Base-by-base conservation (phyloP, 2,888 invertebrate genomes). In the Tinea pellionella region DNA sequence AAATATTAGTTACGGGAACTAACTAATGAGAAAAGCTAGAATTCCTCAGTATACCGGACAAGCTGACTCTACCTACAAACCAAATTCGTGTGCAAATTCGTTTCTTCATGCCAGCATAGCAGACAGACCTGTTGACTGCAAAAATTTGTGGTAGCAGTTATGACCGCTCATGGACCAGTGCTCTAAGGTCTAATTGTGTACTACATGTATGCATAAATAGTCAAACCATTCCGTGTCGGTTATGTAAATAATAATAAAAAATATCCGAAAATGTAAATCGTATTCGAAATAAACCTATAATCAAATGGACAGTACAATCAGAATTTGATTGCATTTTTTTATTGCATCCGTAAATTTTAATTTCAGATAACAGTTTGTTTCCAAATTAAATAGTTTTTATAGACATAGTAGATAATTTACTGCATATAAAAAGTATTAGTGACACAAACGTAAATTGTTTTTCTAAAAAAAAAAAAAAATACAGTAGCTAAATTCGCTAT, bases 301-400 rank as follows among this genome's bases (percentile, higher is more conserved):
- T 37, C 51, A 60, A 60, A 60, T 51, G 61, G 63, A 64, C 63
- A 62, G 61, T 64, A 67, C 69, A 73, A 73, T 74, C 68, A 69
- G 68, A 72, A 78, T 68, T 73, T 74, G 71, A 71, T 69, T 69
- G 66, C 65, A 61, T 64, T 59, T 65, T 75, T 80, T 81, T 80
- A 82, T 78, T 75, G 70, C 74, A 63, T 63, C 63, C 61, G 65
- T 71, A 67, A 67, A 62, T 71, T 74, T 76, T 71, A 75, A 77
- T 80, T 79, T 75, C 72, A 75, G 77, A 75, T 77, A 72, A 65
- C 53, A 53, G n/a, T n/a, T 15, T 47, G 47, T n/a, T 47, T 47
- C n/a, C n/a, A 42, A 4, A 9, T 42, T 4, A 12, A 42, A 12
- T 42, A 3, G 12, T 30, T 30, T 30, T 30, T 4, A n/a, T n/a